Percentiles rank a stretch among this genome's conserved stretches.
Evolutionary conservation across 2,113 vertebrate species (phyloP).

Genomic region (Dendropsophus ebraccatus): DNA sequence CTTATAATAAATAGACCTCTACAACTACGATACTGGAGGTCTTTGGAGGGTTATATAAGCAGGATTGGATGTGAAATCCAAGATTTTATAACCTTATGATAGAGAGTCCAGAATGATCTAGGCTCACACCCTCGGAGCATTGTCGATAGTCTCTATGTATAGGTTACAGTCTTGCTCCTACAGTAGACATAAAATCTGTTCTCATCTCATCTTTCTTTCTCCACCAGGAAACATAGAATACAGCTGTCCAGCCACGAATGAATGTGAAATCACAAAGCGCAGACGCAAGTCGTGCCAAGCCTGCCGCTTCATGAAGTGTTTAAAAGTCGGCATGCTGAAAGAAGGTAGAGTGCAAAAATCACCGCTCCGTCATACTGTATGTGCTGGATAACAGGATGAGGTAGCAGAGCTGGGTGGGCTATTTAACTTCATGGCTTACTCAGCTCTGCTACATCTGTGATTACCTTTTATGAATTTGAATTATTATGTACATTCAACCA

Average conservation of each 20-base stretch:
- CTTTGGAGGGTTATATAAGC: too few relatives aligned
- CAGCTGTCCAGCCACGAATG: constrained; percentile 98
- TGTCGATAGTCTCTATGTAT: neutral
- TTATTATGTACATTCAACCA: neutral
- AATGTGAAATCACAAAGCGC: constrained; percentile 99
- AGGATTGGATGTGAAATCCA: too few relatives aligned
- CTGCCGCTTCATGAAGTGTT: constrained; percentile 99
- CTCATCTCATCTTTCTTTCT: constrained; percentile 64
- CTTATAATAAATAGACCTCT: too few relatives aligned
- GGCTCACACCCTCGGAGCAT: too few relatives aligned
- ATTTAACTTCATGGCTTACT: neutral
- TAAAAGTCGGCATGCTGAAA: constrained; percentile 99
- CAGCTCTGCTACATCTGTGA: constrained; percentile 1
- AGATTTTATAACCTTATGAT: too few relatives aligned
- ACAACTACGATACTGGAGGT: too few relatives aligned
- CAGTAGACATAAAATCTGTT: neutral
- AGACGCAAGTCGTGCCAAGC: constrained; percentile 99
- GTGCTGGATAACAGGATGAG: neutral
- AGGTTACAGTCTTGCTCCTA: neutral
- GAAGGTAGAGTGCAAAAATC: constrained; percentile 84
- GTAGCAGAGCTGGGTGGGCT: constrained; percentile 6
- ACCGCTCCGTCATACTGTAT: too few relatives aligned
- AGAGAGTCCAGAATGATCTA: too few relatives aligned
- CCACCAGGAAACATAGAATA: constrained; percentile 96
- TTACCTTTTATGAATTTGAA: neutral